These are phyloP conservation scores for Microplitis demolitor DNA, from an alignment of 1,140 invertebrate species.

Conservation along the genomic window DNA sequence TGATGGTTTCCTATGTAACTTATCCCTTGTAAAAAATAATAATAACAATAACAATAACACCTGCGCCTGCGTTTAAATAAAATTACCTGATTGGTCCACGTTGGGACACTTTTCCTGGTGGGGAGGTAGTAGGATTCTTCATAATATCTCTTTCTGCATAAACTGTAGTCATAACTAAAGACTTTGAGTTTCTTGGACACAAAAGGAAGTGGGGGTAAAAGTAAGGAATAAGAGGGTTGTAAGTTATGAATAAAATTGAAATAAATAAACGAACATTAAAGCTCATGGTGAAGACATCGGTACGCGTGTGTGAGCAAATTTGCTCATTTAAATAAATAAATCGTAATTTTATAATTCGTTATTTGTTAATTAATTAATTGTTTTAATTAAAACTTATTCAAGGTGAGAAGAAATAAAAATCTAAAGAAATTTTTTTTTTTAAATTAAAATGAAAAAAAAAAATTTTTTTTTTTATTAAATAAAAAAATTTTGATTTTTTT, in stretches of 20 bases:
- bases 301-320: too few species aligned
- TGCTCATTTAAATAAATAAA: too few species aligned
- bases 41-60: not conserved
- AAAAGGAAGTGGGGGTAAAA: too few species aligned
- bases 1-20: too few species aligned
- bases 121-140: not conserved
- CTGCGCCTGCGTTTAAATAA: slow-evolving; percentile 6
- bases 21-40: too few species aligned
- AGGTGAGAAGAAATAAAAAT: not conserved
- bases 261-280: too few species aligned
- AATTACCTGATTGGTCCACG: slow-evolving; percentile 26
- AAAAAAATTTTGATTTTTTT: not conserved
- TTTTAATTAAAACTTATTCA: not conserved
- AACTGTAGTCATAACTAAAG: too few species aligned
- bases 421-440: not conserved
- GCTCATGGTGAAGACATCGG: not conserved
- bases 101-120: not conserved
- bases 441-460: too few species aligned
- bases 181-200: too few species aligned
- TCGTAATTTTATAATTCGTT: too few species aligned
- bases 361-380: not conserved
- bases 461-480: not conserved
- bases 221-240: too few species aligned
- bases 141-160: too few species aligned
- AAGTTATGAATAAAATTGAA: not conserved